Evolutionary conservation across 64 coral and sea anemone species (phyloP), one percentile per base, ranked within the genome.

Genomic region (Stichodactyla mertensii): DNA sequence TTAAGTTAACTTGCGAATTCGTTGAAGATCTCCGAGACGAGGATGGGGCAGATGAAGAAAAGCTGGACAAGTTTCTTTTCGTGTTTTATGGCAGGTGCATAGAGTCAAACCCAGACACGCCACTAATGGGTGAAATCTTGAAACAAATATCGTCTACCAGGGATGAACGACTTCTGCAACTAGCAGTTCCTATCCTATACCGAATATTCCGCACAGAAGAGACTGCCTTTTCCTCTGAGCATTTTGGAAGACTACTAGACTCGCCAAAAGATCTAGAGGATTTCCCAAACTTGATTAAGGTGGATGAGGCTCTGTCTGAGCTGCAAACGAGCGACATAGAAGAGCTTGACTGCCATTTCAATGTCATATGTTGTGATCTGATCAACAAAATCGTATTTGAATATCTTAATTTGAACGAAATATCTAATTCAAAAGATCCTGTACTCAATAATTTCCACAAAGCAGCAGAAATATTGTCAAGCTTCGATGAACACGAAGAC

Each of bases 281-380:
- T 7, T 84, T 92, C 58, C 94, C 94, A 20, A 89, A 88, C 10
- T 80, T 96, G 52, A 79, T 89, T 10, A 58, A 92, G 55, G 78
- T 87, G 51, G 57, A 89, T 80, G 61, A 54, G 64, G 91, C 85
- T 81, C 86, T 96, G 18, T 69, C 78, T 31, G 61, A 26, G 8
- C 77, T 87, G 10, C 54, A 85, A 80, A 18, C 20, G 20, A 79
- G 51, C 52, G 81, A 82, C 10, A 11, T 31, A 27, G 79, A 84
- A 10, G 81, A 84, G 16, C 27, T 83, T 7, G 84, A 92, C 51
- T 92, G 80, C 0, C 88, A 89, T 57, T 92, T 96, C 64, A 87
- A 84, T 71, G 94, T 88, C 45, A 85, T 96, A 11, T 96, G 94
- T 77, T 96, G 94, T 84, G 94, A 96, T 81, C 85, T 96, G 14